Conservation (phyloP, 1,140 invertebrate genomes). For the Lepeophtheirus salmonis region DNA sequence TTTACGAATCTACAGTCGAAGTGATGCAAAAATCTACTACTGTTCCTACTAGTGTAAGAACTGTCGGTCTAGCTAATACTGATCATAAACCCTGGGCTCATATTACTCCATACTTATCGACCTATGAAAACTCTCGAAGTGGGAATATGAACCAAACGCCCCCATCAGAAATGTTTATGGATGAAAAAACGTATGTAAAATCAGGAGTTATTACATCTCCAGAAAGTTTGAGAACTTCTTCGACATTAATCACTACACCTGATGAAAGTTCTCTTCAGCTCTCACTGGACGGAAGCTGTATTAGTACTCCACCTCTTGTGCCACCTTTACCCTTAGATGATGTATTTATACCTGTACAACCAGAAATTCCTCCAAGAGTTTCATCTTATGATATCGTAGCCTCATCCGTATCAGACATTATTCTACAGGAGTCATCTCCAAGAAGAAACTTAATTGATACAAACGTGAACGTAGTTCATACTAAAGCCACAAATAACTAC, state of each 20-base stretch:
- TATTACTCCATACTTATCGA: conserved; percentile 12
- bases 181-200: neutral
- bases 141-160: neutral
- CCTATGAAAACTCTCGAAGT: neutral
- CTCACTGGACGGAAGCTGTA: neutral
- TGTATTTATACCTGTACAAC: neutral
- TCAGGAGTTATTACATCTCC: conserved; percentile 11
- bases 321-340: conserved; percentile 13
- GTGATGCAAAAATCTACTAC: conserved; percentile 2
- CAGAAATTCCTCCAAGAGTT: neutral
- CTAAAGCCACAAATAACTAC: no score
- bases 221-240: conserved; percentile 13
- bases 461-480: no score
- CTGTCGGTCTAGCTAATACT: neutral
- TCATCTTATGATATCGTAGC: no score
- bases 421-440: neutral
- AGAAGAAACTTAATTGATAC: no score
- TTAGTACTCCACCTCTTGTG: conserved; percentile 1
- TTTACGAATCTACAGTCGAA: conserved; percentile 3
- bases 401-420: neutral
- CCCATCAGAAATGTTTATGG: neutral
- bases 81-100: conserved; percentile 9
- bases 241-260: conserved; percentile 15
- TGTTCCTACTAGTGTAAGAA: conserved; percentile 12
- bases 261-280: conserved; percentile 4